Base-by-base conservation (phyloP, 1,140 invertebrate species). In the Atta texana region DNA sequence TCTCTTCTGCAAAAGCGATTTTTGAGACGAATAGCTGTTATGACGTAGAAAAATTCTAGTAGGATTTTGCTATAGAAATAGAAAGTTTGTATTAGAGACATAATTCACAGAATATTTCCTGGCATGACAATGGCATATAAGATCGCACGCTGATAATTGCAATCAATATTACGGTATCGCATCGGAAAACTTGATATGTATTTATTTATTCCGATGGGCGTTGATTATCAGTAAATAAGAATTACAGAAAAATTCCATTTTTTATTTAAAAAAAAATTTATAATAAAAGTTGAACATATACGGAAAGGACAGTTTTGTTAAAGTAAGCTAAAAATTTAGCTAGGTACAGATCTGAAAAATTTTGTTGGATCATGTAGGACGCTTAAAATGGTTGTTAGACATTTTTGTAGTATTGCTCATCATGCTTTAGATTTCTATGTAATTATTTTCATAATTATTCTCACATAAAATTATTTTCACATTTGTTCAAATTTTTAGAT, bases 91-190 rank as follows among this genome's bases (percentile, higher is more conserved):
- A 12, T 24, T 39, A 16, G 10, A n/a, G 34, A 61, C 77, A 63
- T 39, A 57, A 44, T 87, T 82, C 71, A 31, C 71, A n/a, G 49
- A 87, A 87, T 64, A 59, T 61, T 74, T 21, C 34, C 63, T 21
- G 28, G 31, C 34, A 77, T 21, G 21, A 44, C 34, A 77, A 75
- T 85, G 80, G 49, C 74, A 51, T 44, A 69, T 80, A 31, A 90
- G 89, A 90, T 90, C 64, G 71, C 59, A 2, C n/a, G 39, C 66
- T 68, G 89, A 90, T 90, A 87, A 63, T 39, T 12, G 34, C 66
- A 66, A 86, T 90, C 88, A 49, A 90, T 90, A 75, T 72, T 55
- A n/a, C 16, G n/a, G 7, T 34, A 63, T 53, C 75, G 12, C 64
- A 68, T 71, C 18, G 53, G 24, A 51, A 84, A 88, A n/a, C 66